Evolutionary conservation across 2,113 vertebrate species (phyloP), one percentile per base, ranked within the genome.

Genomic region (Thamnophis sirtalis): DNA sequence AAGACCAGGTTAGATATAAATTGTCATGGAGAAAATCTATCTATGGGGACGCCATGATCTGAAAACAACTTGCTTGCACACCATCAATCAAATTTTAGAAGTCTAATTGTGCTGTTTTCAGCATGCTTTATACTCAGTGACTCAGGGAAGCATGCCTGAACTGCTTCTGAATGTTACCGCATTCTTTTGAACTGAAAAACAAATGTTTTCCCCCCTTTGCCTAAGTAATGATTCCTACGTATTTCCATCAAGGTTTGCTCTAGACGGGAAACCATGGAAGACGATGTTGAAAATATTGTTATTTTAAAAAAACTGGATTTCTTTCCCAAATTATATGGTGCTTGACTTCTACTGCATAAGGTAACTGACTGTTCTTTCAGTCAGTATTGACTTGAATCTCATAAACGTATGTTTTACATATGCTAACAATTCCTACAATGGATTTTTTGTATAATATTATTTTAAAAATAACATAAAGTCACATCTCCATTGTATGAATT

Each of bases 401-500:
- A 53, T n/a, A 21, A 15, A 5, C 89, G 89, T 63, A 93, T 95
- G 7, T 54, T 60, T 13, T 33, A 55, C 92, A 95, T 94, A 33
- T 86, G 33, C 73, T 90, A 58, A 84, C 2, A 90, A 68, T 93
- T 63, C 4, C 90, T 43, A 90, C 51, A 86, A 53, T 88, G 94
- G 86, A 28, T 38, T 73, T 38, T 33, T 73, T 73, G 68, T 24
- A 68, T 15, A 94, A 53, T 88, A n/a, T 53, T 7, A 0, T 94
- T 90, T 91, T 26, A 84, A 11, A 63, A 63, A 63, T 9, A 63
- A 28, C 26, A 28, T 63, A 63, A 63, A 10, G 60, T 63, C 60
- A 63, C 43, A 94, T 15, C 51, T 80, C 94, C 49, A 90, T 11
- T 49, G 10, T 93, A 48, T 94, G 87, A 94, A 93, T 94, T 51